Base-by-base conservation (phyloP, 2,797 vertebrate genomes). In the Typhlichthys subterraneus region DNA sequence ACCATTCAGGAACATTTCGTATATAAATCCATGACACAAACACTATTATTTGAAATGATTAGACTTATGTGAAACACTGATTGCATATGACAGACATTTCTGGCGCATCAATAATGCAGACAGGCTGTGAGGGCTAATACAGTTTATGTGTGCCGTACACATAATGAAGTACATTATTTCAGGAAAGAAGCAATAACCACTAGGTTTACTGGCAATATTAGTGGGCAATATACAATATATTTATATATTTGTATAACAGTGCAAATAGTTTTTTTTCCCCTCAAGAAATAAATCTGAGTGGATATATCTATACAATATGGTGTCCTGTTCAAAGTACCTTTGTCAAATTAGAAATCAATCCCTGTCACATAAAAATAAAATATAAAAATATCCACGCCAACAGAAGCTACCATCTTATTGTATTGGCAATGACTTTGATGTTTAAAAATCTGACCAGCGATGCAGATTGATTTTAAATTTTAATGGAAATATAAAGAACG, bases 391-490 rank as follows among this genome's bases (percentile, higher is more conserved):
- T 63, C 76, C 87, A 85, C 81, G 89, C 83, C 85, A 90, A 91
- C 88, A 92, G 86, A 89, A 89, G 66, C 83, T 90, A 90, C 58
- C 70, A n/a, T 72, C 62, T 67, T 72, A 85, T 61, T 45, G 84
- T 85, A 84, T 88, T 88, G 85, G 89, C 85, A 91, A 75, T 70
- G 80, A 78, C 89, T 87, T 83, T 84, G 15, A 23, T 76, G 63
- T 77, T 77, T 75, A 69, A 89, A 91, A 90, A 91, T 86, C 66
- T 90, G 80, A 91, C 82, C 81, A 75, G 67, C 78, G 76, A 93
- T 85, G 78, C 80, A 72, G 70, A 88, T 88, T 91, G 92, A 93
- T 92, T 94, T 93, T 94, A 91, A 90, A 92, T 91, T 89, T 71
- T 78, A 93, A 91, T 89, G 61, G 66, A 77, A 66, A 69, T 77